Base-by-base conservation (phyloP, 1,140 invertebrate genomes). In the Drosophila sechellia region DNA sequence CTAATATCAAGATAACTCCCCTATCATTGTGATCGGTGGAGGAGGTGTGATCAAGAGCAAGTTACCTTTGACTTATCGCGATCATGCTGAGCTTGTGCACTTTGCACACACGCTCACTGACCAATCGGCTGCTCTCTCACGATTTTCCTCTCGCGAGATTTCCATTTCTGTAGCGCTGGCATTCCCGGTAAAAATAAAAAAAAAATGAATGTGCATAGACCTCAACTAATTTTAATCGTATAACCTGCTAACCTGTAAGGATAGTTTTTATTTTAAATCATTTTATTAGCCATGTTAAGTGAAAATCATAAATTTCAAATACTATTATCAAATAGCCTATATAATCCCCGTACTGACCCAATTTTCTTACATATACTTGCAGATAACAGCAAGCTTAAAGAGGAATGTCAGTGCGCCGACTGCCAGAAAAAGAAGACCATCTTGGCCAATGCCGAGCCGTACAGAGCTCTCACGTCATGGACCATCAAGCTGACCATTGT, bases 361-460 rank as follows among this genome's bases (percentile, higher is more conserved):
- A 25, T 15, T 27, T 25, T 48, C 13, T 0, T 25, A 48, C 25
- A 6, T 8, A 4, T 8, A 27, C 22, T 40, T 45, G 8, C 79
- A 97, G 96, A 97, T 95, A 94, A 95, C 48, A 93, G 95, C 71
- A 95, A 96, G 92, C 90, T 94, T 79, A 94, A 94, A 72, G 95
- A 95, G 92, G 94, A 96, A 93, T 98, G 98, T 93, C 95, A 96
- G 63, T 99, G 98, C 93, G 94, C 96, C 89, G 95, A 95, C 76
- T 99, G 98, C 94, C 92, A 95, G 77, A 95, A 95, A 85, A 99
- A 99, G 93, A 95, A 96, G 90, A 92, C 95, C 68, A 94, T 96
- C 73, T 93, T 98, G 81, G 95, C 96, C 81, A 94, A 94, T 49
- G 96, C 95, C 84, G 96, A 98, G 92, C 97, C 98, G 45, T 98